These are phyloP conservation scores for Cataglyphis rosenhaueri DNA, from an alignment of 2,888 invertebrate species.

Conservation along the genomic window DNA sequence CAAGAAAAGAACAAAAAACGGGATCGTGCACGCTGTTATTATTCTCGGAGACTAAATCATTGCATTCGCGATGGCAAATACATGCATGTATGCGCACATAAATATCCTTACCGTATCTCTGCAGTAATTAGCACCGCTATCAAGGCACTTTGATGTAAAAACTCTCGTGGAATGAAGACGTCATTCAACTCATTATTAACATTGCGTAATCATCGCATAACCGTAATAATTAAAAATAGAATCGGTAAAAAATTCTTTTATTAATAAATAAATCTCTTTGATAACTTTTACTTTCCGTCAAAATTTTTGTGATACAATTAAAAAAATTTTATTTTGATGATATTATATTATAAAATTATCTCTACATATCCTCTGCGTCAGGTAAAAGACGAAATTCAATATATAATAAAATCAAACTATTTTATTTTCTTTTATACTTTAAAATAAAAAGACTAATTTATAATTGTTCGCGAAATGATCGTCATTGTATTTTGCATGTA, in stretches of 20 bases:
- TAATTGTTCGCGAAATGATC: not conserved
- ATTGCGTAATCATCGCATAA: slow-evolving; percentile 16
- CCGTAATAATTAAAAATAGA: not conserved
- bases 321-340: not conserved
- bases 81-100: slow-evolving; percentile 14
- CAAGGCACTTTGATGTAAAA: slow-evolving; percentile 52
- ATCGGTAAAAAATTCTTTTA: not conserved
- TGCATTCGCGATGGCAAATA: not conserved
- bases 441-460: not conserved
- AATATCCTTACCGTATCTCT: slow-evolving; percentile 60
- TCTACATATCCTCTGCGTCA: not conserved
- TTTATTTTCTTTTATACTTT: not conserved
- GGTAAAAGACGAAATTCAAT: not conserved
- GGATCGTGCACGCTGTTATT: slow-evolving; percentile 8
- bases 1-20: not conserved
- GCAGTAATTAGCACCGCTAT: slow-evolving; percentile 66
- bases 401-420: not conserved
- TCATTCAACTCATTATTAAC: slow-evolving; percentile 33
- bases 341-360: not conserved
- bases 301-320: not conserved
- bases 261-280: not conserved
- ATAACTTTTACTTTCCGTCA: not conserved
- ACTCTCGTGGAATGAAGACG: slow-evolving; percentile 61
- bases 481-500: not conserved
- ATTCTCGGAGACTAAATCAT: not conserved